Evolutionary conservation across 2,888 invertebrate species (phyloP).

Genomic region (Griposia aprilina): DNA sequence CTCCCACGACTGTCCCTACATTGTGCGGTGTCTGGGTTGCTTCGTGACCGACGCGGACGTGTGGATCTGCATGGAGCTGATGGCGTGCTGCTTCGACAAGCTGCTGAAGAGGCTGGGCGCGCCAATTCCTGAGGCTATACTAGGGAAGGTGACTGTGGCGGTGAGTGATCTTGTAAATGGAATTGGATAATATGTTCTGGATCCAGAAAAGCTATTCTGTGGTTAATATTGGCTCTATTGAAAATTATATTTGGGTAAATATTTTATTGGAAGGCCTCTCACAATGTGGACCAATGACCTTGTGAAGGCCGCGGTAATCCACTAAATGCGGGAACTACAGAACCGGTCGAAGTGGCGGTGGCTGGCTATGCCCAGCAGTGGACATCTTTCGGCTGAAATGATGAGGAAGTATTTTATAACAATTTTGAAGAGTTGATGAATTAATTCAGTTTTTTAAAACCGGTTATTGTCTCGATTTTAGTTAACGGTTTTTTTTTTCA

Average conservation of each 20-base stretch:
- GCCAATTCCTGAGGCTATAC: constrained; percentile 98
- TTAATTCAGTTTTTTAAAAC: neutral
- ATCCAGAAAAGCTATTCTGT: too few species aligned
- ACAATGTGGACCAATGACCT: too few species aligned
- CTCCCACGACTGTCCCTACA: constrained; percentile 98
- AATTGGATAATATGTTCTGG: neutral
- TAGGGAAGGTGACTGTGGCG: constrained; percentile 99
- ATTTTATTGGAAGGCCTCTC: too few species aligned
- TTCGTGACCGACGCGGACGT: constrained; percentile 99
- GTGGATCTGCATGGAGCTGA: constrained; percentile 99
- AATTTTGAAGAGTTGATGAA: neutral
- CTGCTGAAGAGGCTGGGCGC: constrained; percentile 95
- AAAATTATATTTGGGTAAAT: neutral
- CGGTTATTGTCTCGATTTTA: neutral
- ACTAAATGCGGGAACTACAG: too few species aligned
- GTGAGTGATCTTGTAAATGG: constrained; percentile 89
- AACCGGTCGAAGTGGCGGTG: too few species aligned
- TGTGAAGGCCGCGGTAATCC: too few species aligned
- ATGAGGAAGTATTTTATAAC: neutral
- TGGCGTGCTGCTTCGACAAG: constrained; percentile 99
- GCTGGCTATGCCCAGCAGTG: neutral
- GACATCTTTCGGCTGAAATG: neutral
- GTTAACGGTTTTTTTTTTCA: too few species aligned
- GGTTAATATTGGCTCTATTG: neutral
- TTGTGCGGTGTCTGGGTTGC: constrained; percentile 99